Percentiles rank a stretch among this genome's conserved stretches.
Conservation (phyloP, 2,888 invertebrate species). For the Acanthosepion esculentum region DNA sequence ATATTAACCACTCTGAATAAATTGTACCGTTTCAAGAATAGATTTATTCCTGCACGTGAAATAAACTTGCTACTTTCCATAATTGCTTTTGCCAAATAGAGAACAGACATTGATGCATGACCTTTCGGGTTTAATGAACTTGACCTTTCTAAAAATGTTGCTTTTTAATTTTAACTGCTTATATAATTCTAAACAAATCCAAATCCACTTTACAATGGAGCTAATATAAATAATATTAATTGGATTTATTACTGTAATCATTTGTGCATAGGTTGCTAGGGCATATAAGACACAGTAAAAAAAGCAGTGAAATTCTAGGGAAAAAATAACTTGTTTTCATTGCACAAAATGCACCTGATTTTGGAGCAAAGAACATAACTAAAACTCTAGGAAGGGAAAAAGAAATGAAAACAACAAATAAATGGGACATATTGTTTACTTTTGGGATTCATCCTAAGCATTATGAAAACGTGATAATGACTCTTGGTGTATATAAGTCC, state of each 20-base stretch:
- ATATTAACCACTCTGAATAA: not conserved
- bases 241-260: not conserved
- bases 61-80: not conserved
- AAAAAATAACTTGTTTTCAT: no score
- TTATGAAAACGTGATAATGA: no score
- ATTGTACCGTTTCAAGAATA: not conserved
- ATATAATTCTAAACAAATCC: not conserved
- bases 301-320: no score
- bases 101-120: not conserved
- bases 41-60: conserved; percentile 17
- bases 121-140: not conserved
- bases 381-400: no score
- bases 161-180: not conserved
- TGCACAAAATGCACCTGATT: no score
- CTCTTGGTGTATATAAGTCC: no score
- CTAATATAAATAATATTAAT: not conserved
- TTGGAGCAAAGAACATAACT: no score
- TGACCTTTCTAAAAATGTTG: not conserved
- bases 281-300: no score
- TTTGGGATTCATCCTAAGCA: no score
- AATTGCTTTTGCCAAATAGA: conserved; percentile 6
- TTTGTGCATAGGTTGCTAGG: no score
- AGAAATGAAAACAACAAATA: no score
- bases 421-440: no score
- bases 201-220: not conserved